Percentiles rank a stretch among this genome's conserved stretches.
Evolutionary conservation across 2,888 invertebrate species (phyloP).

Genomic region (Drosophila lacicola): DNA sequence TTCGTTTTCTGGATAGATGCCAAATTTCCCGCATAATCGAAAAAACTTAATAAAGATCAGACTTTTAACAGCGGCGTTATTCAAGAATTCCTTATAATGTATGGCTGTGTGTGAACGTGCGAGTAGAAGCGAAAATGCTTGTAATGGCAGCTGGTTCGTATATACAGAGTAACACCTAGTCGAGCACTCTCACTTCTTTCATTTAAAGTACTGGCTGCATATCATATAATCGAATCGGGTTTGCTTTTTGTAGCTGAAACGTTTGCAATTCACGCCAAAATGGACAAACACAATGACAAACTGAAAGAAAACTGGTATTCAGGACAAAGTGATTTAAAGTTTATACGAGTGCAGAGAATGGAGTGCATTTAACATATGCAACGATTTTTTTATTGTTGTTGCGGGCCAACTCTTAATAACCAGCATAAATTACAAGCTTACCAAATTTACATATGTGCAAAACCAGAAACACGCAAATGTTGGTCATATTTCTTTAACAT

Average conservation of each 20-base stretch:
- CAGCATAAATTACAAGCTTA: slow-evolving; percentile 1
- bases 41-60: no score
- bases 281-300: slow-evolving; percentile 11
- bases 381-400: background rate
- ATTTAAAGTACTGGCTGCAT: slow-evolving; percentile 15
- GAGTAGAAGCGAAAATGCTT: no score
- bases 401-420: background rate
- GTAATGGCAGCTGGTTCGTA: no score
- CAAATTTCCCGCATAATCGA: no score
- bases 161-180: no score
- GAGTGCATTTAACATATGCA: slow-evolving; percentile 4
- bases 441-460: background rate
- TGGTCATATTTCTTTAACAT: no score
- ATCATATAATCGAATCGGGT: slow-evolving; percentile 55
- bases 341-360: background rate
- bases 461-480: no score
- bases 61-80: no score
- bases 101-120: no score
- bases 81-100: no score
- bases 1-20: no score
- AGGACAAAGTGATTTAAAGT: slow-evolving; percentile 28
- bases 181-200: no score
- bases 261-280: slow-evolving; percentile 39
- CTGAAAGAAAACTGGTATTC: slow-evolving; percentile 3
- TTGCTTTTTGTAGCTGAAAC: slow-evolving; percentile 36